These are phyloP conservation scores for Laspeyria flexula DNA, from an alignment of 2,888 invertebrate genomes.

Conservation along the genomic window DNA sequence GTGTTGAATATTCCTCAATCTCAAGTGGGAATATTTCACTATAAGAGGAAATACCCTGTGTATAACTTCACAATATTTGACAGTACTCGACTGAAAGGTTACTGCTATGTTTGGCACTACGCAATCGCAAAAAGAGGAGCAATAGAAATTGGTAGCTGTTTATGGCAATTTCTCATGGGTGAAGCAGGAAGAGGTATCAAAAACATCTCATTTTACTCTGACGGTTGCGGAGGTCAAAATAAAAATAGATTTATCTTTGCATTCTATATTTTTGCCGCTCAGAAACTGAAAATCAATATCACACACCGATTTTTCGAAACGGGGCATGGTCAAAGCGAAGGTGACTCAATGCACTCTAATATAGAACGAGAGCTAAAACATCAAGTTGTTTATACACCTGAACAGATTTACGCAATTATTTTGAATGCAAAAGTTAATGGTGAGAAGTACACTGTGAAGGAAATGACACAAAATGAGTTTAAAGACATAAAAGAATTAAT, in stretches of 20 bases:
- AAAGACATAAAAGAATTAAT: neutral
- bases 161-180: slow-evolving; percentile 11
- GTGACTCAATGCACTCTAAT: slow-evolving; percentile 15
- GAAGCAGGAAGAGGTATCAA: slow-evolving; percentile 8
- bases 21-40: slow-evolving; percentile 3
- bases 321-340: slow-evolving; percentile 15
- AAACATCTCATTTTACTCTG: slow-evolving; percentile 18
- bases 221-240: slow-evolving; percentile 16
- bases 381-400: slow-evolving; percentile 6
- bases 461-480: slow-evolving; percentile 4
- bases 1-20: neutral
- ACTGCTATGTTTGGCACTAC: slow-evolving; percentile 19
- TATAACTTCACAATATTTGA: slow-evolving; percentile 1
- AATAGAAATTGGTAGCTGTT: slow-evolving; percentile 14
- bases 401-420: slow-evolving; percentile 9
- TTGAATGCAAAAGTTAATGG: slow-evolving; percentile 9
- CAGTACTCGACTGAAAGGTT: neutral
- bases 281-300: slow-evolving; percentile 8
- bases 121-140: slow-evolving; percentile 15
- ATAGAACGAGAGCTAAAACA: slow-evolving; percentile 13
- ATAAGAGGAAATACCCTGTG: too few species aligned
- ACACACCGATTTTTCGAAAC: slow-evolving; percentile 20
- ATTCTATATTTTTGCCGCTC: slow-evolving; percentile 8
- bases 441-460: neutral
- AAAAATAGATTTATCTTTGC: slow-evolving; percentile 18